Evolutionary conservation across 2,113 vertebrate genomes (phyloP), one percentile per base, ranked within the genome.

Genomic region (Dissostichus mawsoni): DNA sequence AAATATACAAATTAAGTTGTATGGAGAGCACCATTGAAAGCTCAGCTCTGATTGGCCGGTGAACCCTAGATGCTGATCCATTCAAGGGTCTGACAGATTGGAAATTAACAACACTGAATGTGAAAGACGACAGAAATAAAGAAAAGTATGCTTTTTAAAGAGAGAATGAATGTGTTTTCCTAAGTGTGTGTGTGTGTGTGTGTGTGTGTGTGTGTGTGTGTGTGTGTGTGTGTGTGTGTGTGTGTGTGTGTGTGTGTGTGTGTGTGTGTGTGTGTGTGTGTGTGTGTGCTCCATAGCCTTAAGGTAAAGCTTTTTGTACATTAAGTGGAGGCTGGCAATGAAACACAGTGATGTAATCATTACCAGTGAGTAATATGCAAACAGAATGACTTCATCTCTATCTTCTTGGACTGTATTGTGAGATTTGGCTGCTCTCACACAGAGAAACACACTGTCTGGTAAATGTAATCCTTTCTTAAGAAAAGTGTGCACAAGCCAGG

Each of bases 301-400:
- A 64, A 86, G 41, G 47, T 79, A 75, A 72, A 33, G 4, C 5
- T 64, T 48, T 83, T 74, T 50, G 20, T 52, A 70, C 48, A n/a
- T 76, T 55, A 74, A 53, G 11, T 68, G 18, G 74, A 76, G 81
- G 75, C 63, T 71, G 36, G 25, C 25, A 2, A 57, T 83, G 84
- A 83, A 57, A 83, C 76, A 45, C 55, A 33, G 41, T 83, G 84
- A 90, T 75, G 81, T 78, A 78, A 82, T 81, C 13, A 2, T 75
- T 67, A 62, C 45, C 17, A 36, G 17, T 74, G 77, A 87, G 82
- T 68, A 23, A 90, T 80, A 70, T 78, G 44, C 76, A 62, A 23
- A 20, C n/a, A 36, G 44, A 66, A 70, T 83, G 73, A 86, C 81
- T 78, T 87, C 66, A 14, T 81, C 58, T 82, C 7, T 61, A 55